These are phyloP conservation scores for Pteronura brasiliensis DNA, from an alignment of 2,113 vertebrate species.

Conservation along the genomic window DNA sequence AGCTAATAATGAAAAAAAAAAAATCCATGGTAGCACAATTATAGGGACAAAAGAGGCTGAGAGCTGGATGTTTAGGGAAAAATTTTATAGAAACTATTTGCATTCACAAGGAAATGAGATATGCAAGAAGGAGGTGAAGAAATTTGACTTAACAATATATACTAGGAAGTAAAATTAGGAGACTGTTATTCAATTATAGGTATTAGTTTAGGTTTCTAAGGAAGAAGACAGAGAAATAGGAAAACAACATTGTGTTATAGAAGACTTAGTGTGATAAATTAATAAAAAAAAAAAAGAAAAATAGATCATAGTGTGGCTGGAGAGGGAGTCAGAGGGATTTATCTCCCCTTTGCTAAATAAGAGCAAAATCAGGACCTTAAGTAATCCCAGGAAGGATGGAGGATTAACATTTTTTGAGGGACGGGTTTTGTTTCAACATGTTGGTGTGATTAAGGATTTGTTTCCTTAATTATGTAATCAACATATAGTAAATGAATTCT, in stretches of 20 bases:
- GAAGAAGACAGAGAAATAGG: background rate
- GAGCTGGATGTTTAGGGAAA: background rate
- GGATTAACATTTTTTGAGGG: background rate
- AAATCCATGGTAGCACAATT: background rate
- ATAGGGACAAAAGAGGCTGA: background rate
- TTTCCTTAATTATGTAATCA: background rate
- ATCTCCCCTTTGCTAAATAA: background rate
- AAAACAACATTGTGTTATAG: background rate
- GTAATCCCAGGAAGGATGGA: background rate
- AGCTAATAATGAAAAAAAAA: background rate
- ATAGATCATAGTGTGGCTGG: background rate
- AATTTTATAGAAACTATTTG: background rate
- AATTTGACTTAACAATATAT: background rate
- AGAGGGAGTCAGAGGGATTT: background rate
- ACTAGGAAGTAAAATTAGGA: background rate
- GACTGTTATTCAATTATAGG: background rate
- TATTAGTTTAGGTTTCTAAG: background rate
- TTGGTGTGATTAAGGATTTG: background rate
- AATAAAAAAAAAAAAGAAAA: background rate
- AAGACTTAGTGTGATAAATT: background rate
- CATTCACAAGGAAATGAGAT: background rate
- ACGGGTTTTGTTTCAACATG: background rate
- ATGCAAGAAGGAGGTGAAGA: background rate
- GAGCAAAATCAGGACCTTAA: background rate
- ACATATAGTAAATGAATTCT: background rate